These are phyloP conservation scores for Paralichthys olivaceus DNA, from an alignment of 2,113 vertebrate genomes.

Conservation along the genomic window DNA sequence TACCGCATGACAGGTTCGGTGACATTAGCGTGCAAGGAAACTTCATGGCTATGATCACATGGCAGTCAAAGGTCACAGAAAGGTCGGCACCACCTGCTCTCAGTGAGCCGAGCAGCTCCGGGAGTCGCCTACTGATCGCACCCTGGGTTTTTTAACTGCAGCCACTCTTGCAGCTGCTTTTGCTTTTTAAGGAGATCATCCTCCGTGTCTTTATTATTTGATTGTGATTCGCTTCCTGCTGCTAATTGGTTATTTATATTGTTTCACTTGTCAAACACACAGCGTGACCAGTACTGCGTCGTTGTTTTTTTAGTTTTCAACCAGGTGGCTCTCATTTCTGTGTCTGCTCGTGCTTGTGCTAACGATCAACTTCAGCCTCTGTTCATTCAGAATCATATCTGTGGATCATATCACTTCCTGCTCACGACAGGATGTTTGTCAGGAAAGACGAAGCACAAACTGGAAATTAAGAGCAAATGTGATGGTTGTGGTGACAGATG, in stretches of 20 bases:
- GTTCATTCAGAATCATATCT: conserved; percentile 1
- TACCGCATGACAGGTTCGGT: conserved; percentile 25
- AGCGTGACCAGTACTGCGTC: not conserved
- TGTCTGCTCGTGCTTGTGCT: conserved; percentile 15
- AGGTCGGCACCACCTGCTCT: conserved; percentile 53
- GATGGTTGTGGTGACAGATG: conserved; percentile 12
- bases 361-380: conserved; percentile 1
- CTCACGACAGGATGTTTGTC: conserved; percentile 2
- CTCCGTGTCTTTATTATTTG: not conserved
- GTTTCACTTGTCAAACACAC: conserved; percentile 7
- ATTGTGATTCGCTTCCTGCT: conserved; percentile 18
- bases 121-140: conserved; percentile 10
- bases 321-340: conserved; percentile 20
- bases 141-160: not conserved
- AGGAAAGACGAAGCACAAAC: not conserved
- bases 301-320: conserved; percentile 14
- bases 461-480: not conserved
- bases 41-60: conserved; percentile 52
- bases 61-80: conserved; percentile 58
- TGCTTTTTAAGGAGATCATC: not conserved
- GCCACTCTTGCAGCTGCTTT: no score
- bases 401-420: conserved; percentile 12
- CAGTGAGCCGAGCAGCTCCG: conserved; percentile 10
- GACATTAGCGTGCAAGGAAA: conserved; percentile 39
- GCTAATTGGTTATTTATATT: conserved; percentile 46